phyloP scores from a whole-genome alignment of 2,113 vertebrate genomes.

The Pituophis catenifer region DNA sequence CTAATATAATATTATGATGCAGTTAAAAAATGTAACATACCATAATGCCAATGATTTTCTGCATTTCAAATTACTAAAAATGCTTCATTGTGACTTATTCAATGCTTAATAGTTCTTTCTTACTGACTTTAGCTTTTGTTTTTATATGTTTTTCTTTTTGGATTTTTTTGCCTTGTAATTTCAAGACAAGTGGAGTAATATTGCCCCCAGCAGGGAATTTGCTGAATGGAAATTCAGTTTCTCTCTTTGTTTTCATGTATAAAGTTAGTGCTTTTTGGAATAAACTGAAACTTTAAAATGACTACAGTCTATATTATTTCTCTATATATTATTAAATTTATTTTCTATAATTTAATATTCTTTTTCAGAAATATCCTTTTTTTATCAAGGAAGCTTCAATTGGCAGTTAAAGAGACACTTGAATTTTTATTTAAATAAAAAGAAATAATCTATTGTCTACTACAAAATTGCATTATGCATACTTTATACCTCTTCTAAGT shows the following conservation, averaged over 20 bases:
- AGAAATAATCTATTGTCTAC: not conserved
- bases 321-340: not conserved
- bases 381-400: not conserved
- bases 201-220: slow-evolving; percentile 75
- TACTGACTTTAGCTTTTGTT: slow-evolving; percentile 28
- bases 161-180: not conserved
- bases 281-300: not conserved
- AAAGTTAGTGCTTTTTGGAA: not conserved
- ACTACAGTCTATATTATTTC: not conserved
- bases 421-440: not conserved
- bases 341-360: not conserved
- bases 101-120: slow-evolving; percentile 12
- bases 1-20: not conserved
- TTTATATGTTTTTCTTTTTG: slow-evolving; percentile 41
- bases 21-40: not conserved
- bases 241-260: not conserved
- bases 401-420: not conserved
- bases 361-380: not conserved
- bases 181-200: slow-evolving; percentile 67
- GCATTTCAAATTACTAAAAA: slow-evolving; percentile 46
- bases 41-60: slow-evolving; percentile 20
- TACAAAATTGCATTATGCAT: not conserved
- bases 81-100: slow-evolving; percentile 58
- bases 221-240: slow-evolving; percentile 53
- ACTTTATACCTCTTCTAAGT: not conserved